Evolutionary conservation across 2,888 invertebrate species (phyloP), one percentile per base, ranked within the genome.

Genomic region (Cheilosia scutellata): DNA sequence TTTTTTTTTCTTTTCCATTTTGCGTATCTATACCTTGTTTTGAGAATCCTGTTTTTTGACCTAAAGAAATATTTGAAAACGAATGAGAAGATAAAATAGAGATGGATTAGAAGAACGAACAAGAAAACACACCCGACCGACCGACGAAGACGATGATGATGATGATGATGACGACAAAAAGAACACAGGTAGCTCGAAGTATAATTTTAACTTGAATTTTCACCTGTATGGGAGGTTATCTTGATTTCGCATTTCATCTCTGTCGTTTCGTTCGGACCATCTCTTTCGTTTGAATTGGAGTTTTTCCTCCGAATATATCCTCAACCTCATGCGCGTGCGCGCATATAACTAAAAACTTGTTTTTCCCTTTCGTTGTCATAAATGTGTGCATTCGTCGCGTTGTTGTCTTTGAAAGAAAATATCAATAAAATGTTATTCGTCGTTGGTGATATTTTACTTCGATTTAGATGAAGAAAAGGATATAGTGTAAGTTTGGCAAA

Each of bases 1-100:
- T 77, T 77, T 40, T 65, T 65, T 53, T 58, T 20, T 60, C 42
- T 57, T 27, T 77, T 60, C 37, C 51, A 11, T 66, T 66, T 68
- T 57, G 58, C 66, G 65, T 53, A 47, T 42, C n/a, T 11, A 3
- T 25, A 29, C 53, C 63, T 60, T 66, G 57, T 71, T 79, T 80
- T 75, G 80, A 65, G 74, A 82, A 87, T 82, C 87, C 87, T 87
- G 87, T 87, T 87, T 87, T 87, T 87, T 87, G 87, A 87, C 87
- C 87, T 82, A 87, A 82, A 87, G 87, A 87, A 87, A 87, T 82
- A 74, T 87, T 77, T 65, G 87, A 87, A 87, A 78, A 82, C 63
- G 87, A 87, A 78, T 3, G 63, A 77, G 37, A 16, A 66, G 66
- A 57, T 55, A 51, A 66, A 62, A 75, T 79, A 83, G 68, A 74